Conservation (phyloP, 2,888 invertebrate genomes). For the Agriotes lineatus region DNA sequence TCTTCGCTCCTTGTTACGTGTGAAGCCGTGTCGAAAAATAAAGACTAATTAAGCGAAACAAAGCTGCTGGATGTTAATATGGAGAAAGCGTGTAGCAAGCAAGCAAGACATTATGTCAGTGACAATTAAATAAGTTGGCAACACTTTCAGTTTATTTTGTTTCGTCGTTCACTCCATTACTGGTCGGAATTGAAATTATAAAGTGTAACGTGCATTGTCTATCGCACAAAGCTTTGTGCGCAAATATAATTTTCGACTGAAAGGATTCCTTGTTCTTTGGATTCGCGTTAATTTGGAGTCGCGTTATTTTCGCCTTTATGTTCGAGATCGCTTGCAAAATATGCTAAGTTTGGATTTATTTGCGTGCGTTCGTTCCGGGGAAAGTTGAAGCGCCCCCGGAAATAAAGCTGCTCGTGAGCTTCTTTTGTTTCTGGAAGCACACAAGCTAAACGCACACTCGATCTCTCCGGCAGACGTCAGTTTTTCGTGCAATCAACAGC, state of each 20-base stretch:
- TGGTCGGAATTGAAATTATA: slow-evolving; percentile 33
- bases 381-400: slow-evolving; percentile 8
- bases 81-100: slow-evolving; percentile 29
- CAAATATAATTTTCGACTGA: slow-evolving; percentile 15
- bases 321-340: neutral
- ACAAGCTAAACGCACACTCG: slow-evolving; percentile 6
- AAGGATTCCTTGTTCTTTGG: slow-evolving; percentile 16
- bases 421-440: slow-evolving; percentile 15
- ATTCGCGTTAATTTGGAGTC: slow-evolving; percentile 24
- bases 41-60: slow-evolving; percentile 23
- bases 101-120: slow-evolving; percentile 34
- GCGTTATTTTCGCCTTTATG: neutral
- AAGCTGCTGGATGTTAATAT: slow-evolving; percentile 29
- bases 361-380: neutral
- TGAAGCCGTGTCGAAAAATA: slow-evolving; percentile 17
- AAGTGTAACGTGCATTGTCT: slow-evolving; percentile 35
- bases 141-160: slow-evolving; percentile 35
- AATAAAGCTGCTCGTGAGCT: slow-evolving; percentile 15
- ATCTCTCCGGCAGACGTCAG: too few species aligned
- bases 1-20: neutral
- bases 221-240: slow-evolving; percentile 9
- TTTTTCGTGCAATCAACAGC: too few species aligned
- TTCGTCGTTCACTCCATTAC: slow-evolving; percentile 8
- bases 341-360: slow-evolving; percentile 11
- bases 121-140: slow-evolving; percentile 44